Evolutionary conservation across 2,113 vertebrate genomes (phyloP).

Genomic region (Potamarius usumacintae): DNA sequence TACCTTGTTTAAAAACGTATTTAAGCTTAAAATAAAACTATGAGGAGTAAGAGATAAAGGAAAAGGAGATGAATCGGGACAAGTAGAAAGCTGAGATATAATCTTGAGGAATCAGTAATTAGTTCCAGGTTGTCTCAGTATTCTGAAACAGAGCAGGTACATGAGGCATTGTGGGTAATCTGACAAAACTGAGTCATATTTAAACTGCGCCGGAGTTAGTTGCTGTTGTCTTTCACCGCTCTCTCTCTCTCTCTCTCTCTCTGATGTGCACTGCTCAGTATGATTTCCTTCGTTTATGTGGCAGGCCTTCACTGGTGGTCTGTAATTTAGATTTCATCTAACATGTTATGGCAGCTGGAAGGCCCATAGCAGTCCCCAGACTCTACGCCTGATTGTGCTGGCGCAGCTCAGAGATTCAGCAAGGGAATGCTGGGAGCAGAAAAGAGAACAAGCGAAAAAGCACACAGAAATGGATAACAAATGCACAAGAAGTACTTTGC

Average conservation of each 20-base stretch:
- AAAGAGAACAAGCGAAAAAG: conserved; percentile 1
- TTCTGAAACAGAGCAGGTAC: conserved; percentile 16
- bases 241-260: conserved; percentile 27
- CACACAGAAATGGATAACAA: conserved; percentile 14
- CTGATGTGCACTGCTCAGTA: conserved; percentile 4
- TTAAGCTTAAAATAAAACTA: neutral
- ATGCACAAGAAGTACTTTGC: conserved; percentile 9
- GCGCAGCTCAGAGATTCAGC: conserved; percentile 38
- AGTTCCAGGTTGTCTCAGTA: neutral
- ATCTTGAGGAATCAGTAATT: neutral
- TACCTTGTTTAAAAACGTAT: neutral
- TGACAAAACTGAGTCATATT: conserved; percentile 41
- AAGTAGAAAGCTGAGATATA: neutral
- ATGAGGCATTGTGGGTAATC: conserved; percentile 36
- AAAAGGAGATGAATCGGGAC: neutral
- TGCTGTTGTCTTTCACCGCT: conserved; percentile 45
- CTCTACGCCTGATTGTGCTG: conserved; percentile 50
- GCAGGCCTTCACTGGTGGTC: conserved; percentile 37
- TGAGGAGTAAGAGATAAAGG: neutral
- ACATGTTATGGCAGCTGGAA: conserved; percentile 54
- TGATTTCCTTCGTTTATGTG: conserved; percentile 51
- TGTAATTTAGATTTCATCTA: conserved; percentile 59
- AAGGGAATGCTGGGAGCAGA: conserved; percentile 2
- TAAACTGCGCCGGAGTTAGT: conserved; percentile 49
- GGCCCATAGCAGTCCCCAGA: conserved; percentile 26